Base-by-base conservation (phyloP, 1,140 invertebrate species). In the Euwallacea similis region DNA sequence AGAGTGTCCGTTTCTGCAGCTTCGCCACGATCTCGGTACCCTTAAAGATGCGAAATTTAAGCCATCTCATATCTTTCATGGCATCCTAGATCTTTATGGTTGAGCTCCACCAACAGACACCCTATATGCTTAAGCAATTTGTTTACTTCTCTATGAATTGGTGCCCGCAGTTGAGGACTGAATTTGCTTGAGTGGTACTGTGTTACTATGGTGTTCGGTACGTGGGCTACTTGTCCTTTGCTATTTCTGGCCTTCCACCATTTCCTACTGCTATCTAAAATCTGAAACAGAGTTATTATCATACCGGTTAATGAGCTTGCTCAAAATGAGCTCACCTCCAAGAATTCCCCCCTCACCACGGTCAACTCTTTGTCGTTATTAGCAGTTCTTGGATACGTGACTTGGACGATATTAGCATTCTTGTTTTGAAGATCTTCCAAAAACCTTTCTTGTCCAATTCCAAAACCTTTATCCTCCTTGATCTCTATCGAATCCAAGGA, bases 181-280 rank as follows among this genome's bases (percentile, higher is more conserved):
- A 72, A 44, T 42, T 43, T 63, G 44, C 71, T 72, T 42, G 65
- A 72, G 55, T 68, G 71, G 47, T 72, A 72, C 53, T 72, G 87
- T 11, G 93, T 90, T 44, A 99, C 93, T 81, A 99, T 99, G 16
- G 97, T 99, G 83, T 98, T 95, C 0, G 97, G 97, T 56, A 98
- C 97, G 82, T 98, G 96, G 44, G 95, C 97, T 7, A 94, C 86
- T 79, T 94, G 89, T 6, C 94, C 93, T 71, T 90, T 87, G 42
- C 88, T 87, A 82, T 99, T 99, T 68, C 94, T 87, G 71, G 96
- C 93, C 84, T 97, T 97, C 97, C 97, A 99, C 97, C 97, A 99
- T 82, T 99, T 99, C 74, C 96, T 88, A 47, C 90, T 92, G 82
- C 97, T 95, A 80, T 98, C 97, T 59, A 99, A 83, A 50, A 98